Conservation (phyloP, 1,140 invertebrate species). For the Luehdorfia chinensis region DNA sequence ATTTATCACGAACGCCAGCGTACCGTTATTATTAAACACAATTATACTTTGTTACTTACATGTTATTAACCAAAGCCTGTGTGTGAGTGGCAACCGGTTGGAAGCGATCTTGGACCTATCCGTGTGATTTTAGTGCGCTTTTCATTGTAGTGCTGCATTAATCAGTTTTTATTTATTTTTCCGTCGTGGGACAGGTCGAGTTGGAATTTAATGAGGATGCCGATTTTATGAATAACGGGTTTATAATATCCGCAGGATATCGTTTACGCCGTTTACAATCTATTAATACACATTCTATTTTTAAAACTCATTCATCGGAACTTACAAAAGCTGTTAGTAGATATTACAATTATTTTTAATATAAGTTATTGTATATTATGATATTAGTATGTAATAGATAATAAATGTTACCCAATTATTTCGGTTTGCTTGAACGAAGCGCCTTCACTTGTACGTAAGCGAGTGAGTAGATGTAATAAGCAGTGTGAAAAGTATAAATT, state of each 20-base stretch:
- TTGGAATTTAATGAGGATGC: conserved; percentile 14
- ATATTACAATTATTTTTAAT: too few relatives aligned
- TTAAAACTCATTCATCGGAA: too few relatives aligned
- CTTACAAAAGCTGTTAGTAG: too few relatives aligned
- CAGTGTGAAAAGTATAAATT: conserved; percentile 21
- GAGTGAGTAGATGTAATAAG: neutral
- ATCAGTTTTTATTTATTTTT: conserved; percentile 28
- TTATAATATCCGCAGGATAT: conserved; percentile 6
- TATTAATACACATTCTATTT: too few relatives aligned
- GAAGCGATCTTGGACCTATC: conserved; percentile 38
- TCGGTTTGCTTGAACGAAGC: neutral
- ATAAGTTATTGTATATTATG: too few relatives aligned
- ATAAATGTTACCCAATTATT: neutral
- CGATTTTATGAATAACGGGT: conserved; percentile 14
- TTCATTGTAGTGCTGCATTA: conserved; percentile 25
- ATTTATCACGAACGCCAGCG: conserved; percentile 21
- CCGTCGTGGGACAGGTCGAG: conserved; percentile 17
- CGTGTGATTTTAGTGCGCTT: conserved; percentile 63
- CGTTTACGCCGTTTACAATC: neutral
- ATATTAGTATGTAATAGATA: too few relatives aligned
- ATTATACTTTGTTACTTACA: conserved; percentile 37
- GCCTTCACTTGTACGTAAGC: too few relatives aligned
- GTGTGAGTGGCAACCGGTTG: conserved; percentile 34
- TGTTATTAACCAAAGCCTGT: conserved; percentile 36
- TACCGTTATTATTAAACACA: conserved; percentile 60